Evolutionary conservation across 2,113 vertebrate genomes (phyloP), one percentile per base, ranked within the genome.

Genomic region (Pampusana beccarii): DNA sequence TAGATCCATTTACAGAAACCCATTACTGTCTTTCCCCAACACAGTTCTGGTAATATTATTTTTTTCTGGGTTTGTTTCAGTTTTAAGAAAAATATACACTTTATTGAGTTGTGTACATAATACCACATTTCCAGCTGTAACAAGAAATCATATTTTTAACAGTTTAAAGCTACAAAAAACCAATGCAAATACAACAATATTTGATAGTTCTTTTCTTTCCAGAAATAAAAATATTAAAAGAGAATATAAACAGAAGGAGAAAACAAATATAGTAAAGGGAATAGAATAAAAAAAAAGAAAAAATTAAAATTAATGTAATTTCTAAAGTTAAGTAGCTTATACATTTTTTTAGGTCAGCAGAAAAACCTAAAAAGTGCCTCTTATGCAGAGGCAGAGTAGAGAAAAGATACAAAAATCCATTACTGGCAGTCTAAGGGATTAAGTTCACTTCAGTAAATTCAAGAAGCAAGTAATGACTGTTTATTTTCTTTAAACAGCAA

Each of bases 101-200:
- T 95, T 95, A 96, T 95, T 95, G 93, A 96, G 40, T 96, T 90
- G 54, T 42, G 91, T 66, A 94, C 31, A 86, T 77, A 88, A 48
- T 66, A 90, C 69, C 81, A 95, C 90, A 94, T 94, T 96, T 94
- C 23, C 78, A 90, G 60, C 66, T 82, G 46, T 73, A 96, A 96
- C 78, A 95, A 72, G 23, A 91, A 95, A 64, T 58, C 26, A 20
- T 80, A 72, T 69, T 93, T 95, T 85, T 77, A 96, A 95, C 79
- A 93, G 71, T 77, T 90, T 62, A 90, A 91, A 93, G 13, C 71
- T 90, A 92, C 74, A 96, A 91, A 89, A 85, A 85, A 81, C 73
- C 50, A 90, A 65, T 57, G 46, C 36, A 95, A 80, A 82, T 48
- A 46, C 82, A 94, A 91, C 84, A 91, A 23, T 78, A 75, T 12